Conservation (phyloP, 30 jellyfish, hydroid and myxozoan genomes). For the Clytia hemisphaerica region DNA sequence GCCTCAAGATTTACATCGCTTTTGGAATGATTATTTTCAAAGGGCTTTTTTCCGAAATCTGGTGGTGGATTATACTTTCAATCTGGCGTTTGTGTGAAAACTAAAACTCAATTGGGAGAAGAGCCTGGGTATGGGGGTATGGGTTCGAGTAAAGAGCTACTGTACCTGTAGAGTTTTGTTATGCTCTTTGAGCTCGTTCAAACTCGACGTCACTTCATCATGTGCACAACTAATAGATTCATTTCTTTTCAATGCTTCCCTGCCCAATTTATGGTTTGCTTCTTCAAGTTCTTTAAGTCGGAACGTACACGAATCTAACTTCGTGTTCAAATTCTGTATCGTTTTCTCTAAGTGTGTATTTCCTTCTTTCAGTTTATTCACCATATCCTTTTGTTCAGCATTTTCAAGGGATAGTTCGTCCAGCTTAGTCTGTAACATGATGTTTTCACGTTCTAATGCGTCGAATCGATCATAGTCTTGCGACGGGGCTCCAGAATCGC, state of each 20-base stretch:
- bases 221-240: constrained; percentile 2
- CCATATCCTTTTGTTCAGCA: constrained; percentile 15
- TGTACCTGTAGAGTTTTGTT: constrained; percentile 18
- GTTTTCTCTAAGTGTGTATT: constrained; percentile 20
- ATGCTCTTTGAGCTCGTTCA: constrained; percentile 15
- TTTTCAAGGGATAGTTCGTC: constrained; percentile 18
- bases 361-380: constrained; percentile 4
- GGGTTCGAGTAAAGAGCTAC: no score
- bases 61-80: no score
- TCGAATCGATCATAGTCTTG: constrained; percentile 38
- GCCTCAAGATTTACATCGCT: background rate
- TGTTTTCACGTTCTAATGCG: constrained; percentile 23
- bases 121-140: no score
- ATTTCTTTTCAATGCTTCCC: constrained; percentile 27
- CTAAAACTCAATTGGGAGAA: no score
- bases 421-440: constrained; percentile 27
- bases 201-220: background rate
- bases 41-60: no score
- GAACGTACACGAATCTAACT: constrained; percentile 25
- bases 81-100: no score
- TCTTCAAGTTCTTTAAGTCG: constrained; percentile 37
- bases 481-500: constrained; percentile 43
- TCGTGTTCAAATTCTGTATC: constrained; percentile 18
- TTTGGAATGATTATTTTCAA: no score
- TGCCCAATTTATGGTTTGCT: constrained; percentile 36